Conservation (phyloP, 2,888 invertebrate species). For the Tethea ocularis region DNA sequence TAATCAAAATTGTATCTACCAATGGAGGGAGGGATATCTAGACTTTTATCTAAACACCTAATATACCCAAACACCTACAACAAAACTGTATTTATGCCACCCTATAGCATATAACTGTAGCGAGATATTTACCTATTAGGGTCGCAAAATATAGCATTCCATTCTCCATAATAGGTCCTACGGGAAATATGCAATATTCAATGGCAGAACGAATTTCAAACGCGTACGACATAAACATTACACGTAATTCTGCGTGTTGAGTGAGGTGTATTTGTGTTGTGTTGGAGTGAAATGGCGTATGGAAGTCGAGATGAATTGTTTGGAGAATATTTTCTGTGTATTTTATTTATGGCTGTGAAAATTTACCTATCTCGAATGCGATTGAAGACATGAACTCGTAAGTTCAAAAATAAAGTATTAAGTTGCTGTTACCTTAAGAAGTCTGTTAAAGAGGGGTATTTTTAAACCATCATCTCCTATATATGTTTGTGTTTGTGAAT, state of each 20-base stretch:
- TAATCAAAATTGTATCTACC: too few relatives aligned
- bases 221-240: conserved; percentile 31
- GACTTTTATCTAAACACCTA: conserved; percentile 9
- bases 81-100: conserved; percentile 40
- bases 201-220: conserved; percentile 40
- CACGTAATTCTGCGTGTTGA: conserved; percentile 38
- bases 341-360: not conserved
- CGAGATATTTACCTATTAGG: conserved; percentile 52
- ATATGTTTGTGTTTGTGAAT: too few relatives aligned
- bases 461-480: too few relatives aligned
- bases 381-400: too few relatives aligned
- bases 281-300: not conserved
- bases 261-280: conserved; percentile 7
- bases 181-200: conserved; percentile 48
- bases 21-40: too few relatives aligned
- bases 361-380: too few relatives aligned
- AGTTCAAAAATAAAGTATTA: too few relatives aligned
- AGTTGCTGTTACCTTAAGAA: too few relatives aligned
- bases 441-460: too few relatives aligned
- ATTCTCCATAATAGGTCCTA: conserved; percentile 47
- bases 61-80: conserved; percentile 14
- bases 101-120: conserved; percentile 39
- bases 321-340: not conserved
- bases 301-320: not conserved
- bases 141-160: conserved; percentile 51